Percentiles rank a stretch among this genome's conserved stretches.
Conservation (phyloP, 2,888 invertebrate genomes). For the Capitulum mitella region DNA sequence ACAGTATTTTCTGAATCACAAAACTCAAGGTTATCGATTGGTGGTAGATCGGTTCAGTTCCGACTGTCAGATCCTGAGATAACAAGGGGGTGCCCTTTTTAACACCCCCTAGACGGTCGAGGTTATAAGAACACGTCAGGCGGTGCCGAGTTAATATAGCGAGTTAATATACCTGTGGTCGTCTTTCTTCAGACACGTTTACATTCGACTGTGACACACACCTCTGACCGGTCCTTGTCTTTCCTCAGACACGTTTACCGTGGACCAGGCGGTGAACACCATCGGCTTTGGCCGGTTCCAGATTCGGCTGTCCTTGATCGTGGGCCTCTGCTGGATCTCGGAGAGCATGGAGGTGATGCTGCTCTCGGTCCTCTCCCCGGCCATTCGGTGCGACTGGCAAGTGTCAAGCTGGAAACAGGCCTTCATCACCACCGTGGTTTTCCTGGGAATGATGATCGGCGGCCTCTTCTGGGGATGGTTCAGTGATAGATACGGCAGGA, state of each 20-base stretch:
- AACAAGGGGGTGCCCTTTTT: too few relatives aligned
- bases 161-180: too few relatives aligned
- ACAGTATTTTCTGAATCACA: too few relatives aligned
- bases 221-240: too few relatives aligned
- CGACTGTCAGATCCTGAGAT: too few relatives aligned
- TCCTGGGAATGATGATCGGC: slow-evolving; percentile 80
- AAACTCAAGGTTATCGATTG: too few relatives aligned
- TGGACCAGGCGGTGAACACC: slow-evolving; percentile 76
- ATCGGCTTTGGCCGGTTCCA: slow-evolving; percentile 84
- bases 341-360: slow-evolving; percentile 99
- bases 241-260: slow-evolving; percentile 64
- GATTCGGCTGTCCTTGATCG: slow-evolving; percentile 74
- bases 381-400: slow-evolving; percentile 90
- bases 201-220: too few relatives aligned
- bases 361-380: slow-evolving; percentile 83
- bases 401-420: slow-evolving; percentile 86
- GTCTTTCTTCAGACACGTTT: too few relatives aligned
- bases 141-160: too few relatives aligned
- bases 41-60: too few relatives aligned
- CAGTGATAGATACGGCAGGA: slow-evolving; percentile 85
- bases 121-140: too few relatives aligned
- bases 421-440: slow-evolving; percentile 71
- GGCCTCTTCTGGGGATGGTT: slow-evolving; percentile 93
- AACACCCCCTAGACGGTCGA: too few relatives aligned
- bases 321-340: slow-evolving; percentile 90